Evolutionary conservation across 2,888 invertebrate genomes (phyloP), one percentile per base, ranked within the genome.

Genomic region (Smittia sp.): DNA sequence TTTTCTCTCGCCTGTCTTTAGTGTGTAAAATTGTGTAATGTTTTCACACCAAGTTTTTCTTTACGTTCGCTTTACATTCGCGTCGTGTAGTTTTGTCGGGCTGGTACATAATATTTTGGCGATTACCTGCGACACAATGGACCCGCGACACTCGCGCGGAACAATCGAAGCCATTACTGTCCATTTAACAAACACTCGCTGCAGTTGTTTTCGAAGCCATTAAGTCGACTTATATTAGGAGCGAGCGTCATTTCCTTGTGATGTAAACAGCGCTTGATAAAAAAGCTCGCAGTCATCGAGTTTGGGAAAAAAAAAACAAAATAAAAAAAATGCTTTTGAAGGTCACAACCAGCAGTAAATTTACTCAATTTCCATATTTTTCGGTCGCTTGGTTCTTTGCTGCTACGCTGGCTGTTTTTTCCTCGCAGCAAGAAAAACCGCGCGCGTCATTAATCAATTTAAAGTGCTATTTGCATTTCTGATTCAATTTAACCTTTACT

Each of bases 371-470:
- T 63, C 25, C 52, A 25, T 27, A 69, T 52, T 63, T 63, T 63
- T 22, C 11, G 27, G 15, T 58, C 20, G 58, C 18, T 4, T 58
- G 58, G 18, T 22, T 18, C 58, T 58, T 58, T 58, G 58, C 46
- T 46, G 46, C 46, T 46, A 46, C 46, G 46, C 46, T 46, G 46
- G 46, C 46, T 46, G 46, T 46, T 46, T 46, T 46, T n/a, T 46
- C 11, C n/a, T 46, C 11, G 46, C n/a, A 63, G 11, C 32, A 66
- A 66, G 25, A 66, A 66, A 66, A 66, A 67, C 22, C 22, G 46
- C 69, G 25, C 54, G 54, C 54, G 69, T 69, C 69, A 69, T 69
- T 69, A 69, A 69, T 69, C 69, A 69, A 69, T 54, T 54, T 69
- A 69, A 52, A 52, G 15, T 69, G 54, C 25, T 22, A 69, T 69